phyloP scores from a whole-genome alignment of 2,797 vertebrate species.

The Ctenosaura bakeri region DNA sequence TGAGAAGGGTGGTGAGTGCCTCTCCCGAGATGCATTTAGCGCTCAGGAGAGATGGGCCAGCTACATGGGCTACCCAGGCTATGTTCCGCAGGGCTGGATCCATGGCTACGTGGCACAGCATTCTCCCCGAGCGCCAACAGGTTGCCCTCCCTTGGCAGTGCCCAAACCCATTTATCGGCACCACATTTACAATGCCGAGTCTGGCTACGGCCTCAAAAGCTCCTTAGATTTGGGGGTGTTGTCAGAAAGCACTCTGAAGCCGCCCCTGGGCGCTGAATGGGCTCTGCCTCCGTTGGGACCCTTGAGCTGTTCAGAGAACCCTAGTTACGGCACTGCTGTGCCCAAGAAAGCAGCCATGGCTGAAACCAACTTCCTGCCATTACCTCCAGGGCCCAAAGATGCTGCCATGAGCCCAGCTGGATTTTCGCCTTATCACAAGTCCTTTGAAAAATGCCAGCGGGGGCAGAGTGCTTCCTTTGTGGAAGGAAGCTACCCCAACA shows the following conservation, averaged over 20 bases:
- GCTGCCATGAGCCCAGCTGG: rapidly evolving
- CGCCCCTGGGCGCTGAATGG: constrained; percentile 65
- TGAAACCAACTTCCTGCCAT: constrained; percentile 31
- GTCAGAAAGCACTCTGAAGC: constrained; percentile 32
- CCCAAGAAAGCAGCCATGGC: constrained; percentile 47
- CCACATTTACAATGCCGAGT: constrained; percentile 82
- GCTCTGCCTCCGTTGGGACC: constrained; percentile 43
- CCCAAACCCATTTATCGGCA: constrained; percentile 90
- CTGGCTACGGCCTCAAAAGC: constrained; percentile 79
- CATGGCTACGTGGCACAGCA: constrained; percentile 63
- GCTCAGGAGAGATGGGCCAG: constrained; percentile 77
- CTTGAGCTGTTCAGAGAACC: constrained; percentile 29
- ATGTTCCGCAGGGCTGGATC: constrained; percentile 52
- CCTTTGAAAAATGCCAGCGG: constrained; percentile 71
- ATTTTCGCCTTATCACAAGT: constrained; percentile 55
- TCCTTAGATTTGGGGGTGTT: constrained; percentile 70
- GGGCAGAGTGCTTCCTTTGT: constrained; percentile 70
- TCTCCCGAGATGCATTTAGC: constrained; percentile 64
- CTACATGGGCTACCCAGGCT: constrained; percentile 72
- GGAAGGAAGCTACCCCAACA: constrained; percentile 74
- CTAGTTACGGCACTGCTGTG: neutral
- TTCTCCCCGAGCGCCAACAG: constrained; percentile 67
- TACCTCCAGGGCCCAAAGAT: constrained; percentile 59
- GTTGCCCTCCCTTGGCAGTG: constrained; percentile 79
- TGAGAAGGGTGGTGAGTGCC: constrained; percentile 73